phyloP scores from a whole-genome alignment of 1,140 invertebrate species.

The Chionoecetes opilio region DNA sequence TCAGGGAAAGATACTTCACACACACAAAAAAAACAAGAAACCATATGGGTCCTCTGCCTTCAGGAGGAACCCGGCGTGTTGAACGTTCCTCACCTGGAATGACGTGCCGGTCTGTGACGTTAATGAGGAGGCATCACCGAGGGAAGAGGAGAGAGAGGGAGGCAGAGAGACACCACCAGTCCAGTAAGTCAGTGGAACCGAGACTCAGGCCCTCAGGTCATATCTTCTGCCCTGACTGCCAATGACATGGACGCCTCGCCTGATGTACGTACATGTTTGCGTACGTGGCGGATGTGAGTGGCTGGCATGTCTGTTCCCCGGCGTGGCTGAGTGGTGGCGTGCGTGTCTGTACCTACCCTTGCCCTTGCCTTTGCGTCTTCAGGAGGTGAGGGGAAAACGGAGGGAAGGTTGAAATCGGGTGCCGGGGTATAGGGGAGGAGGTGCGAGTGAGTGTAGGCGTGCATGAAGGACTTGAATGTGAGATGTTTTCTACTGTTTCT shows the following conservation, averaged over 20 bases:
- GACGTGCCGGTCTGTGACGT: neutral
- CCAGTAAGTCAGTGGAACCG: conserved; percentile 10
- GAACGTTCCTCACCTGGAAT: conserved; percentile 25
- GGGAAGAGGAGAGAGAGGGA: neutral
- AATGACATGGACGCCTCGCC: neutral
- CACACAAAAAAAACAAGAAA: no score
- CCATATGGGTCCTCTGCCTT: conserved; percentile 16
- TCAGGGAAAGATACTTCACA: conserved; percentile 19
- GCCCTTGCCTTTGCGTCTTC: neutral
- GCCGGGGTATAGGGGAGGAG: neutral
- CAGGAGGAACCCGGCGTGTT: neutral
- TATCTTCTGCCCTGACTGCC: conserved; percentile 30
- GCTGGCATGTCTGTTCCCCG: conserved; percentile 28
- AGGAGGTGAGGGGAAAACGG: neutral
- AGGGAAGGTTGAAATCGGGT: neutral
- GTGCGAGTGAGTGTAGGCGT: no score
- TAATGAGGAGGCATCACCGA: conserved; percentile 38
- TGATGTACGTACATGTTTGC: conserved; percentile 67
- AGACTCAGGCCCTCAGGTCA: conserved; percentile 33
- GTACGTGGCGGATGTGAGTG: conserved; percentile 60
- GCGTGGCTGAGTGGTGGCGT: conserved; percentile 1
- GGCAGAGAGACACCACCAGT: neutral
- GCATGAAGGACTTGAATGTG: no score
- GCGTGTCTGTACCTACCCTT: neutral
- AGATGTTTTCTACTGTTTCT: neutral